These are phyloP conservation scores for Drosophila athabasca DNA, from an alignment of 1,140 invertebrate species.

Conservation along the genomic window DNA sequence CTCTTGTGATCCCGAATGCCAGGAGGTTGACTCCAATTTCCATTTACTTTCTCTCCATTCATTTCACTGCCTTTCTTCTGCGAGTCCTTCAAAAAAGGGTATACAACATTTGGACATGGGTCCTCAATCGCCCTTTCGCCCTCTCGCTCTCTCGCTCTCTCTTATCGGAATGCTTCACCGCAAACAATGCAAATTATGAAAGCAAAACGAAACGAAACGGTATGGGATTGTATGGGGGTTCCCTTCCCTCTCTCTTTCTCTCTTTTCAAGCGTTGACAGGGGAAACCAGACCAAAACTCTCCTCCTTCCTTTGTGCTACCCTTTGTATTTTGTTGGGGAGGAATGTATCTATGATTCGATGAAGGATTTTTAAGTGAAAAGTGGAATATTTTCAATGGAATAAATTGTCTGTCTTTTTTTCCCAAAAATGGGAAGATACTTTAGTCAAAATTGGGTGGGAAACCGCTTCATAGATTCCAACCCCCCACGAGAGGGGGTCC, in stretches of 20 bases:
- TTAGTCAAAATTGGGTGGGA: no score
- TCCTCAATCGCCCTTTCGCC: no score
- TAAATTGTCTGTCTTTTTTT: no score
- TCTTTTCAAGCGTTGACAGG: constrained; percentile 62
- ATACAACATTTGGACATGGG: constrained; percentile 35
- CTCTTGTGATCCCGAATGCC: constrained; percentile 18
- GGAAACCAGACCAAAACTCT: constrained; percentile 13
- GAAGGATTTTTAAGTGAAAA: no score
- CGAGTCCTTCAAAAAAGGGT: constrained; percentile 27
- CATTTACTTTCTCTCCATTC: constrained; percentile 13
- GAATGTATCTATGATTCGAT: no score
- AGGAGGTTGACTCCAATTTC: constrained; percentile 26
- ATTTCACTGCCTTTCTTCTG: constrained; percentile 1
- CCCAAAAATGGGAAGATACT: no score
- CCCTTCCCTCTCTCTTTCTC: no score
- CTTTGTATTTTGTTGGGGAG: no score
- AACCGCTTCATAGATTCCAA: no score
- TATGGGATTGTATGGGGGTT: neutral
- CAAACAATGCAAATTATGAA: constrained; percentile 80
- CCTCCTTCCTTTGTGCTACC: neutral
- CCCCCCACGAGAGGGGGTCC: no score
- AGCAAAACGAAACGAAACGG: constrained; percentile 34
- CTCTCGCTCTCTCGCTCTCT: constrained; percentile 2
- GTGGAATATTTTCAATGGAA: no score
- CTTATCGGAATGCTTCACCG: constrained; percentile 61